Evolutionary conservation across 2,113 vertebrate species (phyloP), one percentile per base, ranked within the genome.

Genomic region (Piliocolobus tephrosceles): DNA sequence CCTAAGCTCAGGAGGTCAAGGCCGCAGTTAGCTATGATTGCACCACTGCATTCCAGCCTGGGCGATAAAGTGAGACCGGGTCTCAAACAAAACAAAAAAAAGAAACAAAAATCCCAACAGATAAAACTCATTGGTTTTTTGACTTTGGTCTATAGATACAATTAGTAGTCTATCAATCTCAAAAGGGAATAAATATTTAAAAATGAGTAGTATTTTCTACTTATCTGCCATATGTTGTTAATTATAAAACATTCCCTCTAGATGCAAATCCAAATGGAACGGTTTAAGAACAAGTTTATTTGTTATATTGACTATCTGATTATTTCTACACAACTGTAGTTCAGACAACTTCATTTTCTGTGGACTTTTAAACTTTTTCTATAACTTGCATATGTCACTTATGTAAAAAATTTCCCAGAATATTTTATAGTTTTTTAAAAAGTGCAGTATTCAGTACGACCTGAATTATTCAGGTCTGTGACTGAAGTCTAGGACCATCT

Each of bases 401-500:
- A 66, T 25, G 52, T 92, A 81, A 81, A 94, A 76, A 70, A 78
- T 61, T 94, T 97, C 81, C 86, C 45, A 93, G 79, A 70, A 75
- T 96, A 94, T 87, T 86, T 97, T 87, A 96, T 30, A 76, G 40
- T 86, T 94, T 84, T 90, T 84, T 3, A 61, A 73, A 73, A 80
- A 95, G 85, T 93, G 40, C 61, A 80, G 43, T 68, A 89, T 95
- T 94, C 93, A 84, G 68, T 52, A 6, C 93, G 94, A 91, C 96
- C 95, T 72, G 91, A 96, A 95, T 96, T 84, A 94, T 90, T 91
- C 64, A 87, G 81, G 78, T 84, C 83, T 97, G 83, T 93, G 96
- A 97, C 91, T 88, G 83, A 86, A 95, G 97, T 86, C 91, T 76
- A 96, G 95, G 92, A 40, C 38, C 70, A 85, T 96, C 95, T 97